Conservation (phyloP, 2,888 invertebrate species). For the Pristionchus maxplancki region DNA sequence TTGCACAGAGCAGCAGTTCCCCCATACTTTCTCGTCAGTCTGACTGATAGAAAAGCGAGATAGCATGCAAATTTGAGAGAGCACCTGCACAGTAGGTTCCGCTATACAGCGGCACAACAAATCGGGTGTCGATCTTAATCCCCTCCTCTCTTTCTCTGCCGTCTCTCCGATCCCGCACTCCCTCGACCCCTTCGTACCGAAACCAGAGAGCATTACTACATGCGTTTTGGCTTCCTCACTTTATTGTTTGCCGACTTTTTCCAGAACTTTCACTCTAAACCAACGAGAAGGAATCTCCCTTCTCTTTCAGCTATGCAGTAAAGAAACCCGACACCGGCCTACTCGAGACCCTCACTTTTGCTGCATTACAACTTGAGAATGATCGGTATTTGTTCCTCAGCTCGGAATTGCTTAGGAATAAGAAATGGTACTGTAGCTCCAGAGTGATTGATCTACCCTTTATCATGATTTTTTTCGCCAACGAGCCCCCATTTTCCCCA, state of each 20-base stretch:
- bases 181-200: background rate
- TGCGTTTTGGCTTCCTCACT: background rate
- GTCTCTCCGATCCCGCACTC: background rate
- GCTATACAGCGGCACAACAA: background rate
- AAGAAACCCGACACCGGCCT: background rate
- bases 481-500: too few relatives aligned
- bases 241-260: conserved; percentile 23
- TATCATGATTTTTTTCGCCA: too few relatives aligned
- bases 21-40: too few relatives aligned
- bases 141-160: background rate
- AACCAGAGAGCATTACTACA: conserved; percentile 36
- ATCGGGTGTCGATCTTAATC: background rate
- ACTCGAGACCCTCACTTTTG: background rate
- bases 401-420: too few relatives aligned
- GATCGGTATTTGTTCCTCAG: background rate
- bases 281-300: background rate
- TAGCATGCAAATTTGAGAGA: background rate
- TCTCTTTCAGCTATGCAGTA: background rate
- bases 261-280: conserved; percentile 11
- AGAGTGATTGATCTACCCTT: too few relatives aligned
- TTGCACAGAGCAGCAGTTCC: too few relatives aligned
- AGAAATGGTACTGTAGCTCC: too few relatives aligned
- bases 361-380: background rate
- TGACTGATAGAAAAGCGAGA: too few relatives aligned
- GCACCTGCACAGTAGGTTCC: background rate